Base-by-base conservation (phyloP, 2,797 vertebrate genomes). In the Pipistrellus pygmaeus region DNA sequence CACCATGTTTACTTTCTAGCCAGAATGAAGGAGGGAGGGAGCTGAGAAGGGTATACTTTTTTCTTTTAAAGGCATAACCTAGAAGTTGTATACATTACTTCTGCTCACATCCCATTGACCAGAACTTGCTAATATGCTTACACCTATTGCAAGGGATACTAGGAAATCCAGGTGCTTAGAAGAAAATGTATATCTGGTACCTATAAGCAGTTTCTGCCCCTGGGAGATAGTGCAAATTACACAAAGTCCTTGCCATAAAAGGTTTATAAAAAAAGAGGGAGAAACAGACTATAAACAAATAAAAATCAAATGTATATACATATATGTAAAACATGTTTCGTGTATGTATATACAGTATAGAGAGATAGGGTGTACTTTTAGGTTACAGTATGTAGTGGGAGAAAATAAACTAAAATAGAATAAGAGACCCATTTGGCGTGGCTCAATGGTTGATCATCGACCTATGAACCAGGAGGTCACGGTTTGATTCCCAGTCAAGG, bases 211-310 rank as follows among this genome's bases (percentile, higher is more conserved):
- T 80, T 89, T 84, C 78, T 84, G n/a, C 71, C 25, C 68, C 20
- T 53, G 73, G 44, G 17, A 90, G 17, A 32, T 72, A 66, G 35
- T 90, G 46, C 76, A 83, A 81, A 81, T 68, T 90, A n/a, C 46
- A 66, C 46, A 57, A 38, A 80, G 55, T n/a, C 46, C 82, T 90
- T 94, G 57, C 21, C 25, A 38, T 73, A 14, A 55, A 35, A 55
- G 44, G 2, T 90, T 85, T 80, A 62, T 85, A 68, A 57, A 57
- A 66, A 55, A 90, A 73, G 18, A 57, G 23, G 66, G 46, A 68
- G 73, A 80, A 85, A 57, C 46, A 94, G 82, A 57, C n/a, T 64
- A n/a, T 17, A 81, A 46, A 46, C 87, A 85, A 91, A 66, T 32
- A 66, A 66, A 66, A 66, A 32, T 32, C n/a, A 68, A 35, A 68